Conservation (phyloP, 2,113 vertebrate genomes). For the Cervus canadensis region DNA sequence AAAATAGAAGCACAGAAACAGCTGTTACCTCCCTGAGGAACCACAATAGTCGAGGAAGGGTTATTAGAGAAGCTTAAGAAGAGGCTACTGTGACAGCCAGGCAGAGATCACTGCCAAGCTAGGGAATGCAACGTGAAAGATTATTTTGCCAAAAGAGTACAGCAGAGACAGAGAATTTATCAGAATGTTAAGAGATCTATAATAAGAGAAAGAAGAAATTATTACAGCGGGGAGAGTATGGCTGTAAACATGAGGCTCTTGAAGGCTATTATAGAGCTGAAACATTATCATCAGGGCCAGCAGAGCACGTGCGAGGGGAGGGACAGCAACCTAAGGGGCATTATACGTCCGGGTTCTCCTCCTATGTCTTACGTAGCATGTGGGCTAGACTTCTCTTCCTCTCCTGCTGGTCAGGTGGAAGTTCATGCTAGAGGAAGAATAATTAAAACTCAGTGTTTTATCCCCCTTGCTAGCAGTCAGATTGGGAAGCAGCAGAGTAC, state of each 20-base stretch:
- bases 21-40: slow-evolving; percentile 28
- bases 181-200: slow-evolving; percentile 70
- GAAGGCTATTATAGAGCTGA: slow-evolving; percentile 25
- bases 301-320: slow-evolving; percentile 20
- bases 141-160: slow-evolving; percentile 62
- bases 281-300: slow-evolving; percentile 27
- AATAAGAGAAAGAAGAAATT: slow-evolving; percentile 63
- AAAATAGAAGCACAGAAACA: slow-evolving; percentile 27
- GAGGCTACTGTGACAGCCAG: slow-evolving; percentile 30
- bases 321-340: not conserved
- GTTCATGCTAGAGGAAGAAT: not conserved
- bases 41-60: not conserved
- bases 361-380: not conserved
- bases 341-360: not conserved
- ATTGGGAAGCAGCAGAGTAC: not conserved
- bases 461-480: not conserved
- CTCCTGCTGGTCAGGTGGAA: not conserved
- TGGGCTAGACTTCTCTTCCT: not conserved
- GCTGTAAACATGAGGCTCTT: slow-evolving; percentile 27
- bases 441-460: slow-evolving; percentile 22
- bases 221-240: slow-evolving; percentile 33
- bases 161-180: slow-evolving; percentile 68
- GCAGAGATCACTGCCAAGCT: slow-evolving; percentile 42
- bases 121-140: slow-evolving; percentile 33
- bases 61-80: slow-evolving; percentile 20